Conservation (phyloP, 1,140 invertebrate genomes). For the Procambarus virginalis region DNA sequence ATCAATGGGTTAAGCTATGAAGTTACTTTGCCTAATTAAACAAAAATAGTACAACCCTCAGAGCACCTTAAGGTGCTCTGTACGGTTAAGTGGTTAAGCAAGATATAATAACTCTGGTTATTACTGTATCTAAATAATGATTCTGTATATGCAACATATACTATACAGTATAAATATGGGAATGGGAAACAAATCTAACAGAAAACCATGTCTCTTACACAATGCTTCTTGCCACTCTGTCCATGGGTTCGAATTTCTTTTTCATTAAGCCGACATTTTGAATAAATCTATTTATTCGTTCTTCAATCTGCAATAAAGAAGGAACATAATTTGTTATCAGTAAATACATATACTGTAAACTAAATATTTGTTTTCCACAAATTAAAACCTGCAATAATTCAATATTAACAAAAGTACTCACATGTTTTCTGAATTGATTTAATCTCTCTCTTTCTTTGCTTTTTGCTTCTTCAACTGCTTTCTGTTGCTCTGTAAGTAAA, state of each 20-base stretch:
- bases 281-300: slow-evolving; percentile 76
- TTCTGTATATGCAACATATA: too few species aligned
- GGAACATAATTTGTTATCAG: background rate
- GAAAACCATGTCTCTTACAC: slow-evolving; percentile 78
- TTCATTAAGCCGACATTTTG: slow-evolving; percentile 75
- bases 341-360: background rate
- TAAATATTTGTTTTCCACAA: background rate
- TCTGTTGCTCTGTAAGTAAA: slow-evolving; percentile 74
- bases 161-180: too few species aligned
- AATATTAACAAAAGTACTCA: slow-evolving; percentile 63
- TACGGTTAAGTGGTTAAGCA: too few species aligned
- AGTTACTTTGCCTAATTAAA: too few species aligned
- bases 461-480: slow-evolving; percentile 75
- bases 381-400: background rate
- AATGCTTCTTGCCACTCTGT: slow-evolving; percentile 85
- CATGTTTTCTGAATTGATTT: slow-evolving; percentile 74
- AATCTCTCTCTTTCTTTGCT: slow-evolving; percentile 75
- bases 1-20: too few species aligned
- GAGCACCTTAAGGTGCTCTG: too few species aligned
- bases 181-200: background rate
- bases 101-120: too few species aligned
- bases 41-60: too few species aligned
- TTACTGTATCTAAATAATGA: too few species aligned
- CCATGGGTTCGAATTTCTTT: slow-evolving; percentile 83
- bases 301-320: slow-evolving; percentile 74